Evolutionary conservation across 2,113 vertebrate species (phyloP).

Genomic region (Pyrgilauda ruficollis): DNA sequence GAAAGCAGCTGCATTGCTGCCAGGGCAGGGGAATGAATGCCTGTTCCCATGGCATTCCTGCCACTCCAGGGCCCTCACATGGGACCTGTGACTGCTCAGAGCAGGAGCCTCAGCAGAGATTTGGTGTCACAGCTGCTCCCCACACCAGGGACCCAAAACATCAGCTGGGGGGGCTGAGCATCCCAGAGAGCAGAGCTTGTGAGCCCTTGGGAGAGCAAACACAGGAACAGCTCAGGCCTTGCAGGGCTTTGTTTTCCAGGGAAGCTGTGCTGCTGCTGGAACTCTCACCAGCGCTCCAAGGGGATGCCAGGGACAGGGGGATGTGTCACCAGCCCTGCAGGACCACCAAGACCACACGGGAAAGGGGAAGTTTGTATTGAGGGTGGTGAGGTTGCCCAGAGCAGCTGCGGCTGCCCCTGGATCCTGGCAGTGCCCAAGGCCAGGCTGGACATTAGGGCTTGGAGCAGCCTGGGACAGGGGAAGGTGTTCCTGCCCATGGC

Average conservation of each 20-base stretch:
- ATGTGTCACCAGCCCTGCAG: not conserved
- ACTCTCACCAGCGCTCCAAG: not conserved
- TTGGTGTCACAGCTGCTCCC: not conserved
- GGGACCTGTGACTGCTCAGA: rapidly evolving
- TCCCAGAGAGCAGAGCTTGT: not conserved
- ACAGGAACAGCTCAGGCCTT: not conserved
- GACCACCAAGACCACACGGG: rapidly evolving
- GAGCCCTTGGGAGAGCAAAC: not conserved
- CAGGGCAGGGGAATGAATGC: not conserved
- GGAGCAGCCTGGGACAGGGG: not conserved
- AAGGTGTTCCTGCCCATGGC: not conserved
- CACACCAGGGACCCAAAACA: not conserved
- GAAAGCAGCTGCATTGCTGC: not conserved
- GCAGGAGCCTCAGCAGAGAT: not conserved
- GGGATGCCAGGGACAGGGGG: not conserved
- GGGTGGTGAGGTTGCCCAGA: not conserved
- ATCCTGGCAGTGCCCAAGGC: not conserved
- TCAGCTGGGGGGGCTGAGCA: not conserved
- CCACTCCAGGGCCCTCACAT: not conserved
- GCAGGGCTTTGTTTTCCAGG: not conserved
- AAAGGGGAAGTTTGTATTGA: not conserved
- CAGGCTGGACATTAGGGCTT: rapidly evolving
- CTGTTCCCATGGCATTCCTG: not conserved
- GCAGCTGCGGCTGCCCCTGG: not conserved
- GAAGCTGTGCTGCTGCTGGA: not conserved